These are phyloP conservation scores for Crotophaga sulcirostris DNA, from an alignment of 2,113 vertebrate genomes.

Conservation along the genomic window DNA sequence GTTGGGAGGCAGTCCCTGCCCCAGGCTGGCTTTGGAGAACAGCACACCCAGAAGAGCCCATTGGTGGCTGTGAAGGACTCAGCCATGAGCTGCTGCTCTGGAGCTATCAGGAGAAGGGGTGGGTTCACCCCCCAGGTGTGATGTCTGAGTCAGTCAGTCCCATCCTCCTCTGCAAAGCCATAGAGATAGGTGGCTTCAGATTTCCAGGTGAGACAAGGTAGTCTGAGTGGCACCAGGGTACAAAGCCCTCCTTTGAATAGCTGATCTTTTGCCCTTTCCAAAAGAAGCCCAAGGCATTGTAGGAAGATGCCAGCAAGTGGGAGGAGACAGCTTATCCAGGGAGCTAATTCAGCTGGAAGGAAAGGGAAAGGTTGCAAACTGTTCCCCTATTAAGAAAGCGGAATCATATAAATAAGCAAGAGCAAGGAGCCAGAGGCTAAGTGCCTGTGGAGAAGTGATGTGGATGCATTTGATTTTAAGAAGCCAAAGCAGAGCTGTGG, in stretches of 20 bases:
- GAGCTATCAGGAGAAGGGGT: not conserved
- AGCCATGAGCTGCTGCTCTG: fast-evolving
- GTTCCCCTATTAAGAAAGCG: not conserved
- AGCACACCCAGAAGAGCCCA: not conserved
- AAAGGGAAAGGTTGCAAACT: not conserved
- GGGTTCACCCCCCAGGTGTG: not conserved
- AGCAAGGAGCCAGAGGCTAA: not conserved
- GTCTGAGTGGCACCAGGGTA: not conserved
- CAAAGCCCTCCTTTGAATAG: not conserved
- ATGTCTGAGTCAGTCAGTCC: not conserved
- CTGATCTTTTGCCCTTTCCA: not conserved
- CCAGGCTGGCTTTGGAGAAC: not conserved
- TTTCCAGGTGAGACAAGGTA: not conserved
- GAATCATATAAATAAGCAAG: not conserved
- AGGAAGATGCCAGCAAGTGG: not conserved
- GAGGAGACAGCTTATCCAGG: not conserved
- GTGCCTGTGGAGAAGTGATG: not conserved
- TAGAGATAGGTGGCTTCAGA: fast-evolving
- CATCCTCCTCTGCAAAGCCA: not conserved
- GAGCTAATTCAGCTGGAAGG: slow-evolving; percentile 31
- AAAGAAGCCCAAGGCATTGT: not conserved
- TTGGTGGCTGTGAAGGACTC: not conserved
- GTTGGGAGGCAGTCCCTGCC: not conserved
- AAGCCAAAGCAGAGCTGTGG: not conserved
- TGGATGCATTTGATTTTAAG: not conserved